Conservation (phyloP, 1,140 invertebrate species). For the Neodiprion fabricii region DNA sequence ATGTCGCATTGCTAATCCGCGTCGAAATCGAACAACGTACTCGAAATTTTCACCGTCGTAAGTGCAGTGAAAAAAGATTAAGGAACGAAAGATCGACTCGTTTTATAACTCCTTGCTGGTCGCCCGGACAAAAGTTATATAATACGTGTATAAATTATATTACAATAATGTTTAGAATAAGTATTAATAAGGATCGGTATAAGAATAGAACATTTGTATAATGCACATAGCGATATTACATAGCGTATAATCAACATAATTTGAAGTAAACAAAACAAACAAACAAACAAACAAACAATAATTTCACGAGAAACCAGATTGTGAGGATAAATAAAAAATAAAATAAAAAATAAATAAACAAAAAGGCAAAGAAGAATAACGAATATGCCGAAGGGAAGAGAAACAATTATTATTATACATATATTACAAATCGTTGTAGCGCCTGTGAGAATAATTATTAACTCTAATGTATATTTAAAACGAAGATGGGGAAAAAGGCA, state of each 20-base stretch:
- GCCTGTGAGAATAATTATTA: slow-evolving; percentile 17
- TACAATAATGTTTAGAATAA: no score
- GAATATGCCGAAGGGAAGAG: not conserved
- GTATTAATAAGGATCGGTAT: no score
- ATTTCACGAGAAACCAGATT: not conserved
- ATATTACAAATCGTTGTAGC: not conserved
- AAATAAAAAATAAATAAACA: not conserved
- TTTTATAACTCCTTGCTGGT: not conserved
- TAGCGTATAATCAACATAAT: not conserved
- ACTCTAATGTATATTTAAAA: slow-evolving; percentile 23
- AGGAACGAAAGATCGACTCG: not conserved
- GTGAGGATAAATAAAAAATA: not conserved
- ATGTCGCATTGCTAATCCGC: no score
- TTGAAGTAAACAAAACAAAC: no score
- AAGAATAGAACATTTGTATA: not conserved
- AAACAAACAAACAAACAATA: not conserved
- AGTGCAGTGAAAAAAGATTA: no score
- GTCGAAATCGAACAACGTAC: no score
- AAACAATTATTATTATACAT: not conserved
- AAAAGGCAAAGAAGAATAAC: not conserved
- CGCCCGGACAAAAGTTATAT: not conserved
- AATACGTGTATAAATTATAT: no score
- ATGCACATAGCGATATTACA: not conserved
- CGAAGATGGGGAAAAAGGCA: not conserved
- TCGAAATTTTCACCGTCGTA: no score